Percentiles rank a stretch among this genome's conserved stretches.
Conservation (phyloP, 2,113 vertebrate species). For the Ochotona princeps region DNA sequence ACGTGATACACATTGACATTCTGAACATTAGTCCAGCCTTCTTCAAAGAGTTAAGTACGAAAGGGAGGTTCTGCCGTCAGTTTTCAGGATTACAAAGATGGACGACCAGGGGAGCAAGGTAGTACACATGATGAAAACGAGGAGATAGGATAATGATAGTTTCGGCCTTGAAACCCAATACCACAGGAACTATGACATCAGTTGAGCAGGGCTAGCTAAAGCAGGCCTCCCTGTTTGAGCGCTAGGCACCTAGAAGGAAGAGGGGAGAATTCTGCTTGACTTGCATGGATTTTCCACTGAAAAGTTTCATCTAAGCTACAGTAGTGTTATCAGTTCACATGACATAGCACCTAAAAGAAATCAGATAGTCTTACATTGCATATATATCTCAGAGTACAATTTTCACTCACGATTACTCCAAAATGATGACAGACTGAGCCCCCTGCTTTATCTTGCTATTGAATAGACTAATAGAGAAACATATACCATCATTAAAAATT, state of each 20-base stretch:
- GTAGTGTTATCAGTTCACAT: neutral
- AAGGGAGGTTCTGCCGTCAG: neutral
- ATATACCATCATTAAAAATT: neutral
- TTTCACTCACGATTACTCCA: neutral
- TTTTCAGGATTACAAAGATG: neutral
- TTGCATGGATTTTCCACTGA: neutral
- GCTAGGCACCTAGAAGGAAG: neutral
- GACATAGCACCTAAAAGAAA: neutral
- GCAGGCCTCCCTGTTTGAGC: neutral
- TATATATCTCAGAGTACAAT: neutral
- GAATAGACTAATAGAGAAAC: neutral
- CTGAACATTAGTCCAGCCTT: neutral
- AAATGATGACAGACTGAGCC: neutral
- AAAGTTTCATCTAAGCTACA: neutral
- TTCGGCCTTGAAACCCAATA: neutral
- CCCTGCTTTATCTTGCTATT: neutral
- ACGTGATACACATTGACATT: fast-evolving
- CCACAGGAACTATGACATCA: neutral
- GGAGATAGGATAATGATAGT: neutral
- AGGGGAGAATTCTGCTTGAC: neutral
- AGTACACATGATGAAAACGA: neutral
- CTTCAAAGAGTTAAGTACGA: neutral
- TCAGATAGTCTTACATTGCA: neutral
- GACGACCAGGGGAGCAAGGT: neutral
- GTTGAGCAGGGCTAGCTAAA: neutral